Evolutionary conservation across 2,797 vertebrate genomes (phyloP), one percentile per base, ranked within the genome.

Genomic region (Helostoma temminkii): DNA sequence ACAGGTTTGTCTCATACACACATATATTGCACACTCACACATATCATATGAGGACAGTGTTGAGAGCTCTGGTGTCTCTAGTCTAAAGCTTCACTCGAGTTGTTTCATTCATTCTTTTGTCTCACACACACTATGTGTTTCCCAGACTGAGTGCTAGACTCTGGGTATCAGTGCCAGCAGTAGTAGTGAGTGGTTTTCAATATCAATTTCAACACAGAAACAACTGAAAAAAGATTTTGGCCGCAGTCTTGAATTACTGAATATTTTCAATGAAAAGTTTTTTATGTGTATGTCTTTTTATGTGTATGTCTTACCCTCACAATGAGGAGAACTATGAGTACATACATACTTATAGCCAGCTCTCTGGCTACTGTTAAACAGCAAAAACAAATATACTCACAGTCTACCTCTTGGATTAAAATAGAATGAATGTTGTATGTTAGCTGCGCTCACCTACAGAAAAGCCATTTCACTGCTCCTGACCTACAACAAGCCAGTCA

Each of bases 1-100:
- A 93, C 98, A 99, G 97, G 98, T 95, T 71, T 5, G 78, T 72
- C n/a, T 37, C 24, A 57, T 21, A 41, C 34, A 26, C 53, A 28
- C 39, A 49, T 56, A 34, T 37, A 45, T n/a, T n/a, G n/a, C 58
- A 52, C 28, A 25, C 26, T 52, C 26, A 53, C 54, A 24, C 9
- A 19, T 61, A 39, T 69, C 28, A 45, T 41, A 47, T 39, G 15
- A 78, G 69, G 54, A 49, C 16, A 22, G 24, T 6, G 14, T 4
- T 47, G 1, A 61, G 36, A 45, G 70, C 36, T 43, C 5, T 1
- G 1, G 6, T 56, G 22, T 60, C 41, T 53, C 39, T 24, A 5
- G 19, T 37, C 6, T 7, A 1, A 7, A 53, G 37, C 42, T 0
- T 14, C 0, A 2, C n/a, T 36, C 42, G n/a, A 62, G 19, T 53